Base-by-base conservation (phyloP, 2,797 vertebrate species). In the Danio tinwini region DNA sequence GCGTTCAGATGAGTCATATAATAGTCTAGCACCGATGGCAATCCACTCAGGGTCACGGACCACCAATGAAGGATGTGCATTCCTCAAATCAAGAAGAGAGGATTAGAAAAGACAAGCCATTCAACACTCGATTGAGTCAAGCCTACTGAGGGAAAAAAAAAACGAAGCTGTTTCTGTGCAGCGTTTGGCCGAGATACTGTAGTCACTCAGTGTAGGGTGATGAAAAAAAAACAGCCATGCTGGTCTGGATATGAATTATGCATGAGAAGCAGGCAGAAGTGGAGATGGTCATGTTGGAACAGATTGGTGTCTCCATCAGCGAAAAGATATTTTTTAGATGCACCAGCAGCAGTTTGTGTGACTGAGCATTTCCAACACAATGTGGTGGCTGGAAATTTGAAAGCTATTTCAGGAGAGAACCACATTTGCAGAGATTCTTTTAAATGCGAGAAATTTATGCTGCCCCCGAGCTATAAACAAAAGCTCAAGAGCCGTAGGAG, bases 291-390 rank as follows among this genome's bases (percentile, higher is more conserved):
- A 70, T 73, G 59, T 80, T 80, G 78, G 50, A 80, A 73, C 40
- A 80, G 69, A 80, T 80, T 80, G 78, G 69, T 73, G 69, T 73
- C 69, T 73, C 78, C n/a, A 80, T 80, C 61, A 80, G 42, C 61
- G 14, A 55, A 73, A 63, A 80, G 40, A 73, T 21, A 73, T 73
- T 80, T 73, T 65, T 64, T 55, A 53, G 49, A 72, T 52, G 47
- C 61, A 56, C 62, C 61, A 65, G 78, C 16, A 80, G 78, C 50
- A 72, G 69, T 80, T 80, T 80, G 69, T 65, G 61, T 73, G 69
- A 73, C 69, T 65, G 78, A 64, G 78, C 78, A 65, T 80, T 56
- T 73, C 64, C 44, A 80, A 45, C 58, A 64, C 50, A 65, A 59
- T 72, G 68, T 72, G 68, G 62, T 63, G 29, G 67, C 76, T 62